phyloP scores from a whole-genome alignment of 2,113 vertebrate species.

The Motacilla tschutschensis region DNA sequence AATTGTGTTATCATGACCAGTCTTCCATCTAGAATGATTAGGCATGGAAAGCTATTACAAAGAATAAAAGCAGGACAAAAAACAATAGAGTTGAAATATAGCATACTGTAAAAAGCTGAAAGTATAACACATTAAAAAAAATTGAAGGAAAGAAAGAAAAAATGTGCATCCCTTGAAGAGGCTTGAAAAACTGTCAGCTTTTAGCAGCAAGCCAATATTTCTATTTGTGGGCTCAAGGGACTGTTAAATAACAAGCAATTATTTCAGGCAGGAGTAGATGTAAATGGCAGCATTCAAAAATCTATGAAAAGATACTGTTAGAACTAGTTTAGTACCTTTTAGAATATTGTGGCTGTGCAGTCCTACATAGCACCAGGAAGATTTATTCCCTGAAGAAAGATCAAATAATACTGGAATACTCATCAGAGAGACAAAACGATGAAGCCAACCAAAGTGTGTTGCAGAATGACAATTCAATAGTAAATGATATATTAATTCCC shows the following conservation, averaged over 20 bases:
- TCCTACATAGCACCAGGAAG: neutral
- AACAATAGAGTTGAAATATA: neutral
- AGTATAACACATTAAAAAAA: neutral
- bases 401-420: neutral
- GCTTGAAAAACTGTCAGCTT: constrained; percentile 5
- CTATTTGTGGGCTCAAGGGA: constrained; percentile 9
- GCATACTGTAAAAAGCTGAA: neutral
- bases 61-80: neutral
- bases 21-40: neutral
- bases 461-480: neutral
- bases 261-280: constrained; percentile 20
- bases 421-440: neutral
- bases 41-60: neutral
- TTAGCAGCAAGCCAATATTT: constrained; percentile 57
- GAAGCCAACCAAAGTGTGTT: neutral
- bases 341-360: neutral
- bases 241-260: constrained; percentile 60
- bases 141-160: neutral
- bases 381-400: constrained; percentile 17
- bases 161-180: neutral
- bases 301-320: constrained; percentile 22
- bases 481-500: neutral
- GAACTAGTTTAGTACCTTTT: constrained; percentile 17
- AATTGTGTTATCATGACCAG: neutral
- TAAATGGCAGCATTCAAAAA: constrained; percentile 35